phyloP scores from a whole-genome alignment of 2,797 vertebrate genomes.

The Natrix natrix region DNA sequence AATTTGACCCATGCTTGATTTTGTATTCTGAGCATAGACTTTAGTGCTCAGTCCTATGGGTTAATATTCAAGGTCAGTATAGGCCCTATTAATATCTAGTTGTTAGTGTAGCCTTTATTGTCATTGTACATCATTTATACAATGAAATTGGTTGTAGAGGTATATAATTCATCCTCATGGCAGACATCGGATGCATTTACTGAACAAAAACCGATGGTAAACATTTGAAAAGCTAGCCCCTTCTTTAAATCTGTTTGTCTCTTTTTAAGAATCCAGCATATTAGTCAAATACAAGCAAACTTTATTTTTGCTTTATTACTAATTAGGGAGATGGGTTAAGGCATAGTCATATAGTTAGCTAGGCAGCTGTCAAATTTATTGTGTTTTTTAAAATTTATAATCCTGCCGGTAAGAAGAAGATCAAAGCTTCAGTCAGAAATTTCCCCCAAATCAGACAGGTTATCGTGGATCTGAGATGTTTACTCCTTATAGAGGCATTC shows the following conservation, averaged over 20 bases:
- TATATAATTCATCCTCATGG: background rate
- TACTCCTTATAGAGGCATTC: background rate
- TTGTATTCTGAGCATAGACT: background rate
- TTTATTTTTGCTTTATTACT: background rate
- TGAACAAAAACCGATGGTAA: background rate
- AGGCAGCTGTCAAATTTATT: background rate
- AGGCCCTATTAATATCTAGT: background rate
- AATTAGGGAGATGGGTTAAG: background rate
- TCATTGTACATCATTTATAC: no score
- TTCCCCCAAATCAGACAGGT: background rate
- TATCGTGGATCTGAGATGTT: background rate
- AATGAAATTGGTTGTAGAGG: background rate
- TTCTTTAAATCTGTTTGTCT: background rate
- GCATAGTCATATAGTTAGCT: background rate
- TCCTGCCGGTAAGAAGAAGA: background rate
- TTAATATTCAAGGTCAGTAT: background rate
- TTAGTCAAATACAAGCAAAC: background rate
- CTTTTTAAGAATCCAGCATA: background rate
- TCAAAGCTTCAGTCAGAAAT: background rate
- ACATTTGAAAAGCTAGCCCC: background rate
- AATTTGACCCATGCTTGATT: background rate
- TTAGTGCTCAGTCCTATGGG: no score
- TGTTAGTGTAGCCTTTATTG: no score
- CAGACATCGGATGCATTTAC: background rate
- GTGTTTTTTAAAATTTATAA: background rate